Percentiles rank a stretch among this genome's conserved stretches.
Conservation (phyloP, 2,797 vertebrate species). For the Synaphobranchus kaupii region DNA sequence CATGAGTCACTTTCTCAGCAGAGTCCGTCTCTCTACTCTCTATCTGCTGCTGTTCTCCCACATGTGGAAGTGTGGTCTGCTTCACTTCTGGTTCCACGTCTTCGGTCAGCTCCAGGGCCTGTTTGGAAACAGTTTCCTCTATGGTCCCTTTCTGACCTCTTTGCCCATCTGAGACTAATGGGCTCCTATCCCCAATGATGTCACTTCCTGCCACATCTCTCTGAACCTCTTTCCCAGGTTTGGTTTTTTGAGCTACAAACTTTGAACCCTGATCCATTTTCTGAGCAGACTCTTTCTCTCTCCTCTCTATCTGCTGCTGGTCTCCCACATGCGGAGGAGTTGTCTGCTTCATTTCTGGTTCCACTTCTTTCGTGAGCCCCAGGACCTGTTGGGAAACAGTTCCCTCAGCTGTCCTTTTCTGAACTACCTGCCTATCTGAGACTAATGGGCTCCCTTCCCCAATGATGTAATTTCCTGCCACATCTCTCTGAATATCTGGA, state of each 20-base stretch:
- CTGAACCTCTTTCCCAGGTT: constrained; percentile 48
- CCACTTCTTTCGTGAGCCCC: no score
- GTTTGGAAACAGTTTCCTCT: constrained; percentile 35
- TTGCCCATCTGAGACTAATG: constrained; percentile 12
- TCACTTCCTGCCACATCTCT: constrained; percentile 12
- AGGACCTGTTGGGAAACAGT: no score
- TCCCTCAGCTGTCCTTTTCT: no score
- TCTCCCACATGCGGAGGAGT: neutral
- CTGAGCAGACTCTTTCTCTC: no score
- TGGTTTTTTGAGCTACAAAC: no score
- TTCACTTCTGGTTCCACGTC: neutral
- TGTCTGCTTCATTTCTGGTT: no score
- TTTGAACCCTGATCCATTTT: no score
- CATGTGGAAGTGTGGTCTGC: constrained; percentile 33
- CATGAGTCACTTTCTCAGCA: constrained; percentile 54
- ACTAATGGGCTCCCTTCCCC: no score
- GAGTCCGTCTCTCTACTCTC: constrained; percentile 40
- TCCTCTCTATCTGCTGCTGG: no score
- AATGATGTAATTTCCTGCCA: no score
- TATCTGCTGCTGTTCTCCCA: constrained; percentile 28
- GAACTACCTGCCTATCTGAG: no score
- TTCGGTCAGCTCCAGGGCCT: constrained; percentile 2
- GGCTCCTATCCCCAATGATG: neutral
- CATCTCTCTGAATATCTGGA: no score
- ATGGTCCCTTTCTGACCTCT: constrained; percentile 30